Base-by-base conservation (phyloP, 1,140 invertebrate species). In the Eriocheir sinensis region DNA sequence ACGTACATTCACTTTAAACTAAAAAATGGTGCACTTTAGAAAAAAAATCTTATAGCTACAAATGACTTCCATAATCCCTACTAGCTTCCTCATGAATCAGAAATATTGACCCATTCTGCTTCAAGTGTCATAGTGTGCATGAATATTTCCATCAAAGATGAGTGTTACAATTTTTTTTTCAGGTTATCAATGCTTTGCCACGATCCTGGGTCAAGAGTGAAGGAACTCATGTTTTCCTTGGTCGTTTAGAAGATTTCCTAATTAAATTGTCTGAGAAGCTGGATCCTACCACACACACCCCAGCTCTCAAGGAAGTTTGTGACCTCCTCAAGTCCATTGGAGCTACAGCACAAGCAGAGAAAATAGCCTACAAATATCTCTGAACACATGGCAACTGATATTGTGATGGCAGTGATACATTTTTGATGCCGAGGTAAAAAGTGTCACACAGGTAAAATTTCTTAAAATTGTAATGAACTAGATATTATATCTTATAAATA, bases 141-240 rank as follows among this genome's bases (percentile, higher is more conserved):
- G n/a, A n/a, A n/a, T n/a, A n/a, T n/a, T n/a, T n/a, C n/a, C n/a
- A n/a, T n/a, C n/a, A n/a, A n/a, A n/a, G n/a, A n/a, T n/a, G n/a
- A n/a, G n/a, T n/a, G n/a, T n/a, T n/a, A n/a, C n/a, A n/a, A n/a
- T n/a, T n/a, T n/a, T n/a, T 90, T 44, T 90, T 80, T 41, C 95
- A 95, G 95, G 95, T 95, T 86, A 94, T 95, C 44, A 93, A 95
- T 89, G 95, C 95, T 36, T 85, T 95, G 83, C 95, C 95, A 8
- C 93, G 95, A 3, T 90, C 93, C 53, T 95, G 95, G 95, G 95
- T 94, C 4, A 95, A 95, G 83, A 92, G 93, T 89, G 95, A 95
- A 34, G 88, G 93, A 48, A 94, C 95, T 17, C 95, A 95, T 83
- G 93, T 83, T 60, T 95, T 95, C 85, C 93, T 95, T 41, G 93